Evolutionary conservation across 2,888 invertebrate genomes (phyloP).

Genomic region (Eupsilia transversa): DNA sequence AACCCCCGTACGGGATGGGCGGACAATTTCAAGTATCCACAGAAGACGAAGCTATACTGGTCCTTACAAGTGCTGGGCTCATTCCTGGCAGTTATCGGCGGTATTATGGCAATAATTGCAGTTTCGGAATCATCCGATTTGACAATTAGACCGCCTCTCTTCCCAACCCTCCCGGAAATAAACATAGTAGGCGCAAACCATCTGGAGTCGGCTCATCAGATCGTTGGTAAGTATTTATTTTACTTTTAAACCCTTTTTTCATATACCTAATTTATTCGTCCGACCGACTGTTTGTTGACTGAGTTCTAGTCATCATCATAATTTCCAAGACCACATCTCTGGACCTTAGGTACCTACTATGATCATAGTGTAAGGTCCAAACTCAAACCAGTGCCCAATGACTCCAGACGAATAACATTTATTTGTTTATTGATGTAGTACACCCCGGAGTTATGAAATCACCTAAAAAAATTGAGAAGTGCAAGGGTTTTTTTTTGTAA

Average conservation of each 20-base stretch:
- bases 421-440: no score
- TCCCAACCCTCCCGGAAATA: background rate
- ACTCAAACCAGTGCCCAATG: background rate
- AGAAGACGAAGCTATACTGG: constrained; percentile 75
- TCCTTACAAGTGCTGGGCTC: constrained; percentile 78
- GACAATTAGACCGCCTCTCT: no score
- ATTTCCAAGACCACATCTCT: background rate
- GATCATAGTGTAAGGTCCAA: background rate
- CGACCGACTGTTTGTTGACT: background rate
- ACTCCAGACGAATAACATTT: no score
- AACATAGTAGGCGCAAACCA: background rate
- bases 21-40: constrained; percentile 68
- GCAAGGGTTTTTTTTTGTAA: no score
- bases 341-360: background rate
- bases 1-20: constrained; percentile 77
- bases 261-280: no score
- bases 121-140: background rate
- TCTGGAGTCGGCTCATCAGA: constrained; percentile 70
- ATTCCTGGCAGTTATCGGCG: constrained; percentile 74
- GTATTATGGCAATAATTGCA: constrained; percentile 67
- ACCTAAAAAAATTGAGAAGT: background rate
- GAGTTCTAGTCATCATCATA: background rate
- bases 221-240: constrained; percentile 71
- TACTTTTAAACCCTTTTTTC: background rate
- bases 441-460: background rate